phyloP scores from a whole-genome alignment of 2,888 invertebrate species.

The Amiota minor region DNA sequence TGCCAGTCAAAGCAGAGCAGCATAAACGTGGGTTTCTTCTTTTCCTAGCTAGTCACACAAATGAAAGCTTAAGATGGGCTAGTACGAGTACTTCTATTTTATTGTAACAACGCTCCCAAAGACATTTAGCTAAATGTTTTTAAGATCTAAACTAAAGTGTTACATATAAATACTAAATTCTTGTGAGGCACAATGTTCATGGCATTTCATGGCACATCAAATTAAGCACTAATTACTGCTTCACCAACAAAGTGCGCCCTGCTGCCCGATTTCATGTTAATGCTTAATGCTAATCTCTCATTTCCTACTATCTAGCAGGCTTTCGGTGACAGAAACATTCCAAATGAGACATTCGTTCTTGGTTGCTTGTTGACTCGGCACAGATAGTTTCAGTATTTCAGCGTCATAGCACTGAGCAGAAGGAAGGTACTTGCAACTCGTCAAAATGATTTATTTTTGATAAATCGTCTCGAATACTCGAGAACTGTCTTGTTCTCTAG shows the following conservation, averaged over 20 bases:
- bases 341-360: slow-evolving; percentile 36
- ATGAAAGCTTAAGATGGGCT: no score
- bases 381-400: no score
- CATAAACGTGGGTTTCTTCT: no score
- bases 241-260: slow-evolving; percentile 48
- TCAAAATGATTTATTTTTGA: slow-evolving; percentile 72
- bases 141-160: no score
- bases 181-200: no score
- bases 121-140: no score
- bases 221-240: slow-evolving; percentile 64
- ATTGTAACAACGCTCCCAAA: no score
- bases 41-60: no score
- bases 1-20: not conserved
- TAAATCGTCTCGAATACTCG: slow-evolving; percentile 61
- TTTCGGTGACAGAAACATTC: slow-evolving; percentile 62
- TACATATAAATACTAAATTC: no score
- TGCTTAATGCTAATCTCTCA: slow-evolving; percentile 70
- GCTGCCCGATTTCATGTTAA: slow-evolving; percentile 54
- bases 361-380: slow-evolving; percentile 2
- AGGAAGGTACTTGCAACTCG: slow-evolving; percentile 54
- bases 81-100: no score
- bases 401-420: no score
- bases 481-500: slow-evolving; percentile 37
- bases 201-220: slow-evolving; percentile 45
- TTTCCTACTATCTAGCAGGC: slow-evolving; percentile 56